phyloP scores from a whole-genome alignment of 1,140 invertebrate genomes.

The Drosophila chauvacae region DNA sequence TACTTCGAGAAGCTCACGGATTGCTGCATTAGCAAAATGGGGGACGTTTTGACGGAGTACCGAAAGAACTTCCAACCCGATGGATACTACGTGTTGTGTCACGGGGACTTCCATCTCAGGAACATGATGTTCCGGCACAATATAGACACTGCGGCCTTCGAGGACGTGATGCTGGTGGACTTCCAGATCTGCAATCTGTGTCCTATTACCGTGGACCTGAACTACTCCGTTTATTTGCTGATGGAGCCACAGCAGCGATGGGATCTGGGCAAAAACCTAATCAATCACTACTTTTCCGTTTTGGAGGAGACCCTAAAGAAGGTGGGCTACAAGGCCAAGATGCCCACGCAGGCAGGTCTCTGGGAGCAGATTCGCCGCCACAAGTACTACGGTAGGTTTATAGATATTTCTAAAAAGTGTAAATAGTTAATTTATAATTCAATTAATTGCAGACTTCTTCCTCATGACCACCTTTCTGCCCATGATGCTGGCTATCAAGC shows the following conservation, averaged over 20 bases:
- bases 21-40: not conserved
- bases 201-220: slow-evolving; percentile 50
- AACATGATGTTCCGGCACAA: slow-evolving; percentile 68
- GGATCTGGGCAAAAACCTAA: slow-evolving; percentile 34
- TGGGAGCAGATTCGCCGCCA: slow-evolving; percentile 43
- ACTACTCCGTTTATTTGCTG: slow-evolving; percentile 62
- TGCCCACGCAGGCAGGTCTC: slow-evolving; percentile 45
- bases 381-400: slow-evolving; percentile 44
- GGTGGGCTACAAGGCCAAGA: slow-evolving; percentile 42
- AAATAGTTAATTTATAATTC: not conserved
- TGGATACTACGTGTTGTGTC: slow-evolving; percentile 57
- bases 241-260: slow-evolving; percentile 42
- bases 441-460: slow-evolving; percentile 40
- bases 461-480: slow-evolving; percentile 50
- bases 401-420: too few relatives aligned
- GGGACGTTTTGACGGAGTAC: slow-evolving; percentile 29
- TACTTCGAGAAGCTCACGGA: slow-evolving; percentile 46
- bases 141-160: slow-evolving; percentile 6
- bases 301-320: slow-evolving; percentile 54
- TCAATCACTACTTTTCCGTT: slow-evolving; percentile 54
- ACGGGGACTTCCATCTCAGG: slow-evolving; percentile 68
- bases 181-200: slow-evolving; percentile 63
- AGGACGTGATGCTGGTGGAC: slow-evolving; percentile 68
- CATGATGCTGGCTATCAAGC: slow-evolving; percentile 19
- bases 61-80: slow-evolving; percentile 17